phyloP scores from a whole-genome alignment of 2,113 vertebrate genomes.

The Oryzias melastigma region DNA sequence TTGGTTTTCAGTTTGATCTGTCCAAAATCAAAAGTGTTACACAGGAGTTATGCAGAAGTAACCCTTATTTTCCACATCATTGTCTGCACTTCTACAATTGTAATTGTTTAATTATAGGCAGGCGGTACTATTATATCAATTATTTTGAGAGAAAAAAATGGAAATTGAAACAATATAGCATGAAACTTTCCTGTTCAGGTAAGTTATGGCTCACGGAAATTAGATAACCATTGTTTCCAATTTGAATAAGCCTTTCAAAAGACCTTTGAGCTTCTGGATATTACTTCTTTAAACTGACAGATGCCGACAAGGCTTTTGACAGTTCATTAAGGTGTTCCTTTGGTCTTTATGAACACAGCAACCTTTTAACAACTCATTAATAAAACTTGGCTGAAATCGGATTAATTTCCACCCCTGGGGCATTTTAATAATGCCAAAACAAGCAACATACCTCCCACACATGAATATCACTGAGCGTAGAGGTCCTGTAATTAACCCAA shows the following conservation, averaged over 20 bases:
- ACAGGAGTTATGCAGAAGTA: background rate
- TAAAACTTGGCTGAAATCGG: conserved; percentile 2
- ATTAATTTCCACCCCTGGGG: conserved; percentile 16
- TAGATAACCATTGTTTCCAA: too few species aligned
- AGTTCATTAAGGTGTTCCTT: conserved; percentile 26
- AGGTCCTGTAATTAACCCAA: background rate
- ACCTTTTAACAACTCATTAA: conserved; percentile 1
- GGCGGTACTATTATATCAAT: too few species aligned
- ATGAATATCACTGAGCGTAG: background rate
- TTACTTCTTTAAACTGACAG: background rate
- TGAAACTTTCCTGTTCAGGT: too few species aligned
- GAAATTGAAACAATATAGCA: too few species aligned
- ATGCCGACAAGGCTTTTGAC: conserved; percentile 6
- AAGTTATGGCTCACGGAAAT: too few species aligned
- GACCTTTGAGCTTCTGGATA: too few species aligned
- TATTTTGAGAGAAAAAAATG: too few species aligned
- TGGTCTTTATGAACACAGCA: conserved; percentile 8
- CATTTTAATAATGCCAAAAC: conserved; percentile 21
- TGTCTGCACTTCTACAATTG: too few species aligned
- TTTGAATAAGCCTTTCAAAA: too few species aligned
- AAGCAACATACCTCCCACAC: conserved; percentile 4
- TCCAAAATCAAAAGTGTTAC: background rate
- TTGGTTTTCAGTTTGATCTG: too few species aligned
- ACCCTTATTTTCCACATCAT: too few species aligned
- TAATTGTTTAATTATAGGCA: too few species aligned